These are phyloP conservation scores for Anthoptus insignis DNA, from an alignment of 2,888 invertebrate genomes.

Conservation along the genomic window DNA sequence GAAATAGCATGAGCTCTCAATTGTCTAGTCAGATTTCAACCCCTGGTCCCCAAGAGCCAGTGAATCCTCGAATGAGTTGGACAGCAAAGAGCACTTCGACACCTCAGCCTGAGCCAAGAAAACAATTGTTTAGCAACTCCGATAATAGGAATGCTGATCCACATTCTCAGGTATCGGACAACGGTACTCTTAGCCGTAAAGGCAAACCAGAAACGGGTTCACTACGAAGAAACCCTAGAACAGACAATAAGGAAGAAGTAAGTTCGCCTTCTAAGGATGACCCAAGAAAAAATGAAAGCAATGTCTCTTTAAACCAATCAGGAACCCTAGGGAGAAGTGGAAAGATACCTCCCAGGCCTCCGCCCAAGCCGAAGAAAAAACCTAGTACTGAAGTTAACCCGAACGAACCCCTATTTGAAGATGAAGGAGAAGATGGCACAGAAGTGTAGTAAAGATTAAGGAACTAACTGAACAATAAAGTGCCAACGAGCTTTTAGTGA, in stretches of 20 bases:
- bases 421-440: constrained; percentile 96
- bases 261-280: constrained; percentile 77
- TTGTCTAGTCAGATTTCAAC: constrained; percentile 80
- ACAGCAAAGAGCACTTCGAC: constrained; percentile 82
- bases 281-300: constrained; percentile 68
- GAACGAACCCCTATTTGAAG: constrained; percentile 93
- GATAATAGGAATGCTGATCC: constrained; percentile 69
- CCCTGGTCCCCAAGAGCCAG: constrained; percentile 82
- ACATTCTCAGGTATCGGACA: constrained; percentile 70
- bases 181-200: constrained; percentile 74
- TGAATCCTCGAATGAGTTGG: constrained; percentile 82
- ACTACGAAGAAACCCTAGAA: constrained; percentile 71
- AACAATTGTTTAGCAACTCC: constrained; percentile 66
- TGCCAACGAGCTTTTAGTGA: constrained; percentile 83
- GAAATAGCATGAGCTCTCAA: constrained; percentile 83
- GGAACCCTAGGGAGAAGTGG: constrained; percentile 82
- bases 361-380: constrained; percentile 94
- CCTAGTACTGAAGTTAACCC: constrained; percentile 85
- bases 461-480: constrained; percentile 59
- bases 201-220: constrained; percentile 86
- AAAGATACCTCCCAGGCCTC: constrained; percentile 94
- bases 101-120: constrained; percentile 78
- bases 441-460: constrained; percentile 89
- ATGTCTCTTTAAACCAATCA: constrained; percentile 71
- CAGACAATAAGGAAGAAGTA: constrained; percentile 67